Percentiles rank a stretch among this genome's conserved stretches.
These are phyloP conservation scores for Pygoscelis antarcticus DNA, from an alignment of 2,113 vertebrate genomes.

Conservation along the genomic window DNA sequence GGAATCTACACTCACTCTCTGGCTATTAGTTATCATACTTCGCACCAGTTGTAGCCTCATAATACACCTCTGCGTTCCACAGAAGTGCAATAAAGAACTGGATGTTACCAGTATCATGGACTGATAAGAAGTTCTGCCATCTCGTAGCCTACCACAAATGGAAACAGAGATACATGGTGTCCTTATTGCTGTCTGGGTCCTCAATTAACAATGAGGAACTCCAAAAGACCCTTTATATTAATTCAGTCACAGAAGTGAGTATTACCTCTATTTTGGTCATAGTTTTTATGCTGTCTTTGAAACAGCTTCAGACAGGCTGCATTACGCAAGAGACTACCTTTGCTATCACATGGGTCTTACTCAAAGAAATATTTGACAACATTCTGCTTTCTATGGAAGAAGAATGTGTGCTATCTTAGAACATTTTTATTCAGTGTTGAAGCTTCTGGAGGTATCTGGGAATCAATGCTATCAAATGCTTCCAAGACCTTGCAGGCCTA, in stretches of 20 bases:
- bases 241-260: background rate
- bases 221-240: background rate
- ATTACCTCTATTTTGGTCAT: background rate
- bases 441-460: background rate
- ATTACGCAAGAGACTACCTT: background rate
- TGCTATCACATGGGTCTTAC: background rate
- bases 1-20: background rate
- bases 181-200: background rate
- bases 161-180: background rate
- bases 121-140: background rate
- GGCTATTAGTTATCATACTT: background rate
- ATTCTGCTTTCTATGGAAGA: background rate
- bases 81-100: background rate
- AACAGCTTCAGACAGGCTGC: background rate
- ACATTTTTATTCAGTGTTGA: background rate
- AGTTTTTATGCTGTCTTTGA: background rate
- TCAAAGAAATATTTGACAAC: background rate
- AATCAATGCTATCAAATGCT: background rate
- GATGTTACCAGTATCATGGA: background rate
- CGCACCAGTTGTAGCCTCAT: background rate
- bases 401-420: background rate
- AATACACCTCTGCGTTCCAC: background rate
- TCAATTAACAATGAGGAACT: background rate
- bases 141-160: background rate
- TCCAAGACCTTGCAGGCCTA: background rate